phyloP scores from a whole-genome alignment of 2,113 vertebrate species.

The Tamias sibiricus region DNA sequence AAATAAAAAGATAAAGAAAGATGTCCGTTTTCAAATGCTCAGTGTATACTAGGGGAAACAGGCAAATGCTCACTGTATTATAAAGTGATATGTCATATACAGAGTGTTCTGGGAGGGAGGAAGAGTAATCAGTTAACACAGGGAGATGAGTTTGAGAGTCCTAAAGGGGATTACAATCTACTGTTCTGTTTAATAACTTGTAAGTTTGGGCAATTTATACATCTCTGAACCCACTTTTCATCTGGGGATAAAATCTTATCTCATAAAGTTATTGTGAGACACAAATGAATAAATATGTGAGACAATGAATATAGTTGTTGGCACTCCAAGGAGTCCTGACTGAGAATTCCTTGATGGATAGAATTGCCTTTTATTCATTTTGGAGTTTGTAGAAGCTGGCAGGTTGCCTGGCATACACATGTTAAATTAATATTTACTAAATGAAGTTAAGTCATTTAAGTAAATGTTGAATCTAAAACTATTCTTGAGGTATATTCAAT shows the following conservation, averaged over 20 bases:
- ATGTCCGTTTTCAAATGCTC: background rate
- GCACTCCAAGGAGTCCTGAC: background rate
- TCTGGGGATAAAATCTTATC: background rate
- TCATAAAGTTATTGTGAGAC: background rate
- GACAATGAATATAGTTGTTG: background rate
- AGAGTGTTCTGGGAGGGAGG: background rate
- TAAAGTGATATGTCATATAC: background rate
- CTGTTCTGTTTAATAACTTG: background rate
- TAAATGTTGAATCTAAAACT: conserved; percentile 34
- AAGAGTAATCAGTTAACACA: too few species aligned
- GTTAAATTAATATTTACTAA: conserved; percentile 43
- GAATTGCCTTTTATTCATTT: background rate
- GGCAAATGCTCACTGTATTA: background rate
- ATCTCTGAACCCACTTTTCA: background rate
- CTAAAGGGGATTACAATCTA: background rate
- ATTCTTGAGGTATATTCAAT: background rate
- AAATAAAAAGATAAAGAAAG: background rate
- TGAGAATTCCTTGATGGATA: background rate
- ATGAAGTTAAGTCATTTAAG: conserved; percentile 32
- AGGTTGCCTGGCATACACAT: background rate
- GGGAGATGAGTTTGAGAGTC: background rate
- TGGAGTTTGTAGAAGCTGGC: background rate
- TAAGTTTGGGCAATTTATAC: background rate
- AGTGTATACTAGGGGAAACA: background rate
- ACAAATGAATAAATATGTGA: background rate